Evolutionary conservation across 2,888 invertebrate genomes (phyloP), one percentile per base, ranked within the genome.

Genomic region (Parnassius smintheus): DNA sequence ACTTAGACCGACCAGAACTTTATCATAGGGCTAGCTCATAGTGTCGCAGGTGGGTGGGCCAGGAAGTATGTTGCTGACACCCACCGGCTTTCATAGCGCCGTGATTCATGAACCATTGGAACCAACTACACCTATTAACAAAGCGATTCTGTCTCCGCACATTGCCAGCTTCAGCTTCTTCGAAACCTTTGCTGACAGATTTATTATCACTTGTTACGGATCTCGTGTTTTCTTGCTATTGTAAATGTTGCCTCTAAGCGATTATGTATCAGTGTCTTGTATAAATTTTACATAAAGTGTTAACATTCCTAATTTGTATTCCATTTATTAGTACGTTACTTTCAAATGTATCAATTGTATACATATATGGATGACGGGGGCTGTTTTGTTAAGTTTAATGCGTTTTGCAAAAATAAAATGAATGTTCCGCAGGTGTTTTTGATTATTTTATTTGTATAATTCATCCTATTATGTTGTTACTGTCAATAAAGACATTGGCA

Each of bases 1-100:
- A 53, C 18, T 59, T 35, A n/a, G 18, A 9, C 18, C 1, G 51
- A 13, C 13, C 7, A 49, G 41, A 12, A 46, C 51, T 56, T 25
- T n/a, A 22, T 62, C 49, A 44, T 25, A 11, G 42, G 53, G 54
- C 48, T 41, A 46, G 75, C 71, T 69, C 68, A 72, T 73, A 65
- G 59, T 51, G n/a, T 46, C 63, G 13, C 69, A 73, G 72, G 90
- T 90, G 86, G 89, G 90, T 85, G 87, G 86, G 81, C 85, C 80
- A 85, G 89, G 89, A 90, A 90, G 83, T 83, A 74, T 77, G 75
- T 74, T 73, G 72, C 78, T 22, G 22, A 59, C 87, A 82, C 91
- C 90, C 87, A 91, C 90, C 73, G 73, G 73, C 83, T 83, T 85
- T 89, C 88, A 88, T 84, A 86, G 83, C 71, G 60, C 68, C 66